Evolutionary conservation across 2,113 vertebrate genomes (phyloP), one percentile per base, ranked within the genome.

Genomic region (Lagopus muta): DNA sequence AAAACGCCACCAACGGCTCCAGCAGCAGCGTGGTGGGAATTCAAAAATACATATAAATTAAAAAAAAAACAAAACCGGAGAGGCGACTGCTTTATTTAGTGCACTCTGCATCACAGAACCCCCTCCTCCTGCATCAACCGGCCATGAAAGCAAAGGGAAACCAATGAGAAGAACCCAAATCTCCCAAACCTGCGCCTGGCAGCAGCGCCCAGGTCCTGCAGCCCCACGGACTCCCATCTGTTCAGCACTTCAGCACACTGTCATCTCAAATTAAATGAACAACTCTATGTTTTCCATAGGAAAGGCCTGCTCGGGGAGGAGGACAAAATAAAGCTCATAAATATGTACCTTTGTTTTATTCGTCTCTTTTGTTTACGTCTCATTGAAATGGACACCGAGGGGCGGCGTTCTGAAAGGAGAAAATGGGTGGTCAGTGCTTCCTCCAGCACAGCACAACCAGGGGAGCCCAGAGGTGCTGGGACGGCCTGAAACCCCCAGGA

Each of bases 341-440:
- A 90, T 82, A 61, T 52, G 91, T 92, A 94, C 87, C 94, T 95
- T 95, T 64, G 94, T 90, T 97, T 96, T 97, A 97, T 95, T 95
- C 92, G 80, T 58, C 91, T 93, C 92, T 95, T 94, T 95, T 82
- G 57, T 73, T 81, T 55, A 92, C 96, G 88, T 97, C 94, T 97
- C 91, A 76, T 52, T 54, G 94, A 93, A 92, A 90, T 6, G 81
- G 94, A 96, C 87, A 97, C 94, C 94, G 97, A 65, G n/a, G 82
- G n/a, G 82, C 94, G 96, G 93, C 40, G 93, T 57, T 92, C 93
- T 97, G 30, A 92, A 86, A 93, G 88, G 90, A 86, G 94, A 80
- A 93, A 91, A 95, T 45, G 16, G 76, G 71, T 19, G 5, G 76
- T 72, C 67, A 83, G 89, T 58, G 43, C 64, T 73, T 85, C 94